These are phyloP conservation scores for Gila robusta DNA, from an alignment of 2,797 vertebrate genomes.

Conservation along the genomic window DNA sequence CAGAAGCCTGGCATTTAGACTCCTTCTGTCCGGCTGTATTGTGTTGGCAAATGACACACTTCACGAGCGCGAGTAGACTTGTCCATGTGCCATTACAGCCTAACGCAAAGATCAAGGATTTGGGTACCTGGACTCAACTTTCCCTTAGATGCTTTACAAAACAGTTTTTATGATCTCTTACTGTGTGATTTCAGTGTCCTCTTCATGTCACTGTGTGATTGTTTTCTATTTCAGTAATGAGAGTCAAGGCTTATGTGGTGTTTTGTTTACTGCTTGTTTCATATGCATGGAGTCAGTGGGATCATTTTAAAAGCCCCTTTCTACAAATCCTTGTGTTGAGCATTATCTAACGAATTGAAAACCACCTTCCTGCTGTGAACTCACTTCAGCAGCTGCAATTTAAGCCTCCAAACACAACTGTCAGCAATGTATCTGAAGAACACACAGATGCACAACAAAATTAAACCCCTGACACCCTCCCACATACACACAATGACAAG, in stretches of 20 bases:
- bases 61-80: background rate
- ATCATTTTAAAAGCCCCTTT: conserved; percentile 31
- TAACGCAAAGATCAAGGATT: conserved; percentile 18
- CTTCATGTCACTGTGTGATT: conserved; percentile 18
- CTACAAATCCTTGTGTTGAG: conserved; percentile 31
- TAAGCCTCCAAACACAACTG: conserved; percentile 34
- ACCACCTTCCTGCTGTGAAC: conserved; percentile 31
- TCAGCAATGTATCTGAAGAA: conserved; percentile 37
- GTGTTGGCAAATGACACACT: background rate
- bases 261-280: conserved; percentile 34
- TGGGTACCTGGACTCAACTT: background rate
- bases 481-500: conserved; percentile 24
- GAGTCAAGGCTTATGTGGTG: conserved; percentile 2
- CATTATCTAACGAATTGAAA: conserved; percentile 41
- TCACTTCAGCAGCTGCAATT: conserved; percentile 41
- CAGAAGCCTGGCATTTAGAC: conserved; percentile 39
- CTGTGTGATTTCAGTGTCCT: conserved; percentile 21
- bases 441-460: conserved; percentile 34
- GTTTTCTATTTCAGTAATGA: conserved; percentile 38
- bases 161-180: background rate
- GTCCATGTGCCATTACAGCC: background rate
- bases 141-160: conserved; percentile 1
- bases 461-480: conserved; percentile 25
- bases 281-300: conserved; percentile 25
- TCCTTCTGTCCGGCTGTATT: background rate